These are phyloP conservation scores for Fulica atra DNA, from an alignment of 2,113 vertebrate genomes.

Conservation along the genomic window DNA sequence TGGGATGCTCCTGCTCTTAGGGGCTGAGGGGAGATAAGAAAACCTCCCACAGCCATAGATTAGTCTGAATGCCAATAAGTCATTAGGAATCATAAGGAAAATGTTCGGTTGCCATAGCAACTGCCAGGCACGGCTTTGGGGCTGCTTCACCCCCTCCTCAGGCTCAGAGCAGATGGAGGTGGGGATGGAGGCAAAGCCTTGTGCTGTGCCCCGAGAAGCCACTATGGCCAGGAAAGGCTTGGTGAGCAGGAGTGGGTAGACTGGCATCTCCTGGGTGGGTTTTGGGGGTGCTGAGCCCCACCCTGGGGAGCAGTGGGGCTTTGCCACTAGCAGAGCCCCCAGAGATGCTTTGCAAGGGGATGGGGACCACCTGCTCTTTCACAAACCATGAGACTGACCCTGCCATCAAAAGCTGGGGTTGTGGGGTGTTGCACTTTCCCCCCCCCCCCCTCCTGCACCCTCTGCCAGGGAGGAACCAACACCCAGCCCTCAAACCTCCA, in stretches of 20 bases:
- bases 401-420: neutral
- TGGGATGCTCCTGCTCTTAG: neutral
- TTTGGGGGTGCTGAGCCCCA: neutral
- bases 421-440: neutral
- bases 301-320: rapidly evolving
- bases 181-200: neutral
- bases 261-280: rapidly evolving
- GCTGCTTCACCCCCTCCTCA: slow-evolving; percentile 22
- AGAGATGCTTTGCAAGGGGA: neutral
- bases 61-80: slow-evolving; percentile 50
- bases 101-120: slow-evolving; percentile 63
- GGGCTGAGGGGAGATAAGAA: neutral
- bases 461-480: rapidly evolving
- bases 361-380: neutral
- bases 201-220: neutral
- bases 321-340: neutral
- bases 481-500: neutral
- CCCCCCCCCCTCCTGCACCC: neutral
- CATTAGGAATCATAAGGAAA: slow-evolving; percentile 64
- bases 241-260: rapidly evolving
- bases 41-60: neutral
- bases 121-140: slow-evolving; percentile 47
- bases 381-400: rapidly evolving
- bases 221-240: rapidly evolving
- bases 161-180: neutral